These are phyloP conservation scores for Melangyna quadrimaculata DNA, from an alignment of 2,888 invertebrate genomes.

Conservation along the genomic window DNA sequence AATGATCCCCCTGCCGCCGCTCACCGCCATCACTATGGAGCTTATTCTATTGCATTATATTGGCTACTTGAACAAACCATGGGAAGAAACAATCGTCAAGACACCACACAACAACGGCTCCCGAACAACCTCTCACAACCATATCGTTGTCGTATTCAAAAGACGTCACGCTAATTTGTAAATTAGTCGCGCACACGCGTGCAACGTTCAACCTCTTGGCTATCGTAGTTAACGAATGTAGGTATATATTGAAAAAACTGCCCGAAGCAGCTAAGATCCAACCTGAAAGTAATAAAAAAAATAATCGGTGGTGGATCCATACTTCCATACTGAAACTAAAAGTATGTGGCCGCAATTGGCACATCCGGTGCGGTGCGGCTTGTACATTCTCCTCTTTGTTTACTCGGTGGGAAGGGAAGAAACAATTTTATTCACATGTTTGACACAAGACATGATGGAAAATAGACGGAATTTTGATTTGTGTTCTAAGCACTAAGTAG, in stretches of 20 bases:
- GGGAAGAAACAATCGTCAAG: conserved; percentile 2
- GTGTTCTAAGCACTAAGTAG: conserved; percentile 60
- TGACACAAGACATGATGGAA: conserved; percentile 36
- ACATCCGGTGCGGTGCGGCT: conserved; percentile 58
- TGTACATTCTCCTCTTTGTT: not conserved
- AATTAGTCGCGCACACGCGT: conserved; percentile 71
- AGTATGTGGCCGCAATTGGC: conserved; percentile 68
- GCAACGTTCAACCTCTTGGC: conserved; percentile 50
- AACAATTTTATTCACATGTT: conserved; percentile 53
- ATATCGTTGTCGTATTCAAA: conserved; percentile 53
- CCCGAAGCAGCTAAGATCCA: conserved; percentile 47
- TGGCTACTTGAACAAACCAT: not conserved
- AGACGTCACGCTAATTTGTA: conserved; percentile 68
- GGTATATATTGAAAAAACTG: conserved; percentile 4
- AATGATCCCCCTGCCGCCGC: conserved; percentile 1
- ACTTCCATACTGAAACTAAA: conserved; percentile 5
- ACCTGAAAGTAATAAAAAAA: conserved; percentile 7
- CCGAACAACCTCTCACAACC: conserved; percentile 19
- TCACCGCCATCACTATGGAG: not conserved
- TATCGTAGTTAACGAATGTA: conserved; percentile 41
- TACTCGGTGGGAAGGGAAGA: conserved; percentile 22
- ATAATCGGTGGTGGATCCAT: not conserved
- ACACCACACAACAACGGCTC: not conserved
- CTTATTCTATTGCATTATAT: not conserved
- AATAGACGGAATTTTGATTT: conserved; percentile 65